Evolutionary conservation across 1,140 invertebrate species (phyloP), one percentile per base, ranked within the genome.

Genomic region (Phortica variegata): DNA sequence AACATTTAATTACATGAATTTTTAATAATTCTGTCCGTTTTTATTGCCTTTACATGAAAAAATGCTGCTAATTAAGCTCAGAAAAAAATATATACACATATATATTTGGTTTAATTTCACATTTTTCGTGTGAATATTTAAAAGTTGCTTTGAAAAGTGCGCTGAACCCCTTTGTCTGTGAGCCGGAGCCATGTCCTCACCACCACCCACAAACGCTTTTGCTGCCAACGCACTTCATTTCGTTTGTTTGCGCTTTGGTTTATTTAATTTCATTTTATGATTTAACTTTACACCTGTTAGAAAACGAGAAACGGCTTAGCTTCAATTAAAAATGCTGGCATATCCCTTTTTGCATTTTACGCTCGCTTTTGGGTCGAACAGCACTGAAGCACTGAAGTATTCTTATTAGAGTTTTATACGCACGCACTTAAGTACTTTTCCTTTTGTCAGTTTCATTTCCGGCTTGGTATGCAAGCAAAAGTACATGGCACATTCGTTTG

Each of bases 201-300:
- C n/a, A n/a, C n/a, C n/a, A n/a, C n/a, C n/a, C n/a, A n/a, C n/a
- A n/a, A n/a, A n/a, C n/a, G n/a, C n/a, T n/a, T n/a, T n/a, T n/a
- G n/a, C n/a, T n/a, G n/a, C n/a, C n/a, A n/a, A n/a, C n/a, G 5
- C 50, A 66, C 63, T 66, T 66, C 63, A 66, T 66, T 68, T 65
- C 63, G 54, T 66, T 66, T 61, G 52, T 52, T 34, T 45, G 17
- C 17, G 36, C 47, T 66, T 63, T 53, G 59, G 54, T 70, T 73
- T 73, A 70, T 66, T 73, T 73, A 70, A 73, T 73, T 73, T 70
- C 62, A 60, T 73, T 73, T 73, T 73, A 61, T 66, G 65, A 73
- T 73, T 73, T 68, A 73, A 73, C 70, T 73, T 73, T 73, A 73
- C 70, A 73, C 70, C 70, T 73, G 70, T 53, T 65, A 49, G 45